Evolutionary conservation across 2,113 vertebrate genomes (phyloP), one percentile per base, ranked within the genome.

Genomic region (Meleagris gallopavo): DNA sequence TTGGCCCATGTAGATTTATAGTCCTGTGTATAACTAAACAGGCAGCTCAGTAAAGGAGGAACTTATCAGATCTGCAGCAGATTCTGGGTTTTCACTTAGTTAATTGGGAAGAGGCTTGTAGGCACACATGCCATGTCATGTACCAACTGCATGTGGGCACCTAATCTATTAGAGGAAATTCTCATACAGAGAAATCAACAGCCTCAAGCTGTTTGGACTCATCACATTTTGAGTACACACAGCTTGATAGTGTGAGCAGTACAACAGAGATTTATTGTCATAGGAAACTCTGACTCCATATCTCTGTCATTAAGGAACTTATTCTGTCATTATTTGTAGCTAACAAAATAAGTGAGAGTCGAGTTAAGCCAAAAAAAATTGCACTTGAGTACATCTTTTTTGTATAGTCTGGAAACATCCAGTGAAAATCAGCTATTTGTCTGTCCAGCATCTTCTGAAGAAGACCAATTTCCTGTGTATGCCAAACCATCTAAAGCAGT

Each of bases 391-490:
- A 24, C 60, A 16, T 58, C 40, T 78, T 71, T 81, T 83, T 64
- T 32, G 14, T 36, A 18, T 88, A 85, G 45, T 38, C 60, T 94
- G 71, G 48, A 90, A 88, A 75, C 8, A 3, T 73, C 83, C 65
- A 58, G 69, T 65, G 65, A 85, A 87, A 91, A 67, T 21, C 25
- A 72, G 57, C 14, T 72, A 14, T 45, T 66, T 83, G 30, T 90
- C 52, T 93, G 79, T 73, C 66, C 64, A 73, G 78, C n/a, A 85
- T 70, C 79, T 97, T 87, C 87, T 79, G 40, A 96, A 96, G 82
- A 52, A 73, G 58, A 45, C 25, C 22, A 4, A 61, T 76, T 91
- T 84, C 87, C 50, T 85, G 73, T 82, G 46, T 58, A 82, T 70
- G 90, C 93, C 95, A 96, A 93, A 71, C n/a, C 34, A 13, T 54